phyloP scores from a whole-genome alignment of 2,888 invertebrate genomes.

The Apamea epomidion region DNA sequence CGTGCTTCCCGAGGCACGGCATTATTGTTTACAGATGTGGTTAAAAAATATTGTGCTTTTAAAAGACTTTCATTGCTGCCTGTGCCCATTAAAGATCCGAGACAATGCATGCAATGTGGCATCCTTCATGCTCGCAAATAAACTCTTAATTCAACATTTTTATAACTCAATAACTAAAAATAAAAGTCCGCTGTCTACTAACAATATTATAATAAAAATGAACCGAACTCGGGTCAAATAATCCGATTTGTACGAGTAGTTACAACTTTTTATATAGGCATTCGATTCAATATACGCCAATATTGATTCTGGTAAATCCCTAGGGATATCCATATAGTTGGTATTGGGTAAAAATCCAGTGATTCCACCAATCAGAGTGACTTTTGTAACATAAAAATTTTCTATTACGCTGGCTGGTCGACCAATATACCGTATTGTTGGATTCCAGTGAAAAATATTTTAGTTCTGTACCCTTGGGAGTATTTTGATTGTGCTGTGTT shows the following conservation, averaged over 20 bases:
- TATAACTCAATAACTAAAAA: slow-evolving; percentile 8
- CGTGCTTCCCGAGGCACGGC: no score
- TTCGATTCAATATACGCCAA: slow-evolving; percentile 62
- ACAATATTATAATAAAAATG: slow-evolving; percentile 24
- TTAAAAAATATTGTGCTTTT: neutral
- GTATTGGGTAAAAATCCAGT: slow-evolving; percentile 52
- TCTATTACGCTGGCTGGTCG: slow-evolving; percentile 40
- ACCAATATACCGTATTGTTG: slow-evolving; percentile 46
- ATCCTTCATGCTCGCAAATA: neutral
- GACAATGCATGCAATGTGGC: neutral
- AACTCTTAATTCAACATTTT: neutral
- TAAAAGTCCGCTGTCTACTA: neutral
- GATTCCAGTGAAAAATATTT: slow-evolving; percentile 48
- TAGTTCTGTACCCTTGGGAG: slow-evolving; percentile 27
- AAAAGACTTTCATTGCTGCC: neutral
- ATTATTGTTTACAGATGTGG: no score
- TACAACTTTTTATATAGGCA: slow-evolving; percentile 51
- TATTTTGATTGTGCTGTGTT: slow-evolving; percentile 11
- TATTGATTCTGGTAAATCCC: slow-evolving; percentile 57
- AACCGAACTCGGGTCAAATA: slow-evolving; percentile 35
- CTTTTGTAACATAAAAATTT: slow-evolving; percentile 41
- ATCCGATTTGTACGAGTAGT: slow-evolving; percentile 55
- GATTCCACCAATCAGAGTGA: slow-evolving; percentile 54
- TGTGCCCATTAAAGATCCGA: neutral
- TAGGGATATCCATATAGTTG: slow-evolving; percentile 53